Percentiles rank a stretch among this genome's conserved stretches.
Conservation (phyloP, 2,888 invertebrate species). For the Gandaritis pyraliata region DNA sequence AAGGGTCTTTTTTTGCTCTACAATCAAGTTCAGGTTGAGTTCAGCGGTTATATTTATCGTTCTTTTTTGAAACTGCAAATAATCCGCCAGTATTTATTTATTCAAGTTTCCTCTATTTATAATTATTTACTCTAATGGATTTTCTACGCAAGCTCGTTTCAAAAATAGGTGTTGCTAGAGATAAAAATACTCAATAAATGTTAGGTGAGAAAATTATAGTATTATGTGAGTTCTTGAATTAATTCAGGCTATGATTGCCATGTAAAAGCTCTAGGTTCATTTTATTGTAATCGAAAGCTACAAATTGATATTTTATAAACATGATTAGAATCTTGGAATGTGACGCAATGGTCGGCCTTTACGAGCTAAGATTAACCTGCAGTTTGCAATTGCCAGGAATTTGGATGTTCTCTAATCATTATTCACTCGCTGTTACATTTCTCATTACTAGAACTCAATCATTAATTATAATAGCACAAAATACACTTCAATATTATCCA, state of each 20-base stretch:
- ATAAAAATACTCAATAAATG: slow-evolving; percentile 11
- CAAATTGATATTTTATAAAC: slow-evolving; percentile 12
- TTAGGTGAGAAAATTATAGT: too few relatives aligned
- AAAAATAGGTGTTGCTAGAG: slow-evolving; percentile 17
- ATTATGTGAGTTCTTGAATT: too few relatives aligned
- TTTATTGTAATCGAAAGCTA: background rate
- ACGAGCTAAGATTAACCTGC: slow-evolving; percentile 15
- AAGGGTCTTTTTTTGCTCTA: slow-evolving; percentile 26
- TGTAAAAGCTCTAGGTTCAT: too few relatives aligned
- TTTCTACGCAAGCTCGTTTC: background rate
- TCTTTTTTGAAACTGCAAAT: slow-evolving; percentile 16
- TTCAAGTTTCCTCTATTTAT: slow-evolving; percentile 56
- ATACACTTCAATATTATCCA: too few relatives aligned
- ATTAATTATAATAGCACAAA: background rate
- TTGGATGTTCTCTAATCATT: slow-evolving; percentile 4
- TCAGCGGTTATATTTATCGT: slow-evolving; percentile 12
- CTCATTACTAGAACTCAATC: background rate
- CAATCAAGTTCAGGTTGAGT: slow-evolving; percentile 27
- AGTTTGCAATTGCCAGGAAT: background rate
- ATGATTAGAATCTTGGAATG: slow-evolving; percentile 3
- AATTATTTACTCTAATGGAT: slow-evolving; percentile 55
- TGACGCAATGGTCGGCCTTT: slow-evolving; percentile 13
- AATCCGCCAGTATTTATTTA: slow-evolving; percentile 48
- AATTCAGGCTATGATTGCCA: background rate
- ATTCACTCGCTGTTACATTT: slow-evolving; percentile 7